Evolutionary conservation across 1,140 invertebrate genomes (phyloP).

Genomic region (Aleiodes sp.): DNA sequence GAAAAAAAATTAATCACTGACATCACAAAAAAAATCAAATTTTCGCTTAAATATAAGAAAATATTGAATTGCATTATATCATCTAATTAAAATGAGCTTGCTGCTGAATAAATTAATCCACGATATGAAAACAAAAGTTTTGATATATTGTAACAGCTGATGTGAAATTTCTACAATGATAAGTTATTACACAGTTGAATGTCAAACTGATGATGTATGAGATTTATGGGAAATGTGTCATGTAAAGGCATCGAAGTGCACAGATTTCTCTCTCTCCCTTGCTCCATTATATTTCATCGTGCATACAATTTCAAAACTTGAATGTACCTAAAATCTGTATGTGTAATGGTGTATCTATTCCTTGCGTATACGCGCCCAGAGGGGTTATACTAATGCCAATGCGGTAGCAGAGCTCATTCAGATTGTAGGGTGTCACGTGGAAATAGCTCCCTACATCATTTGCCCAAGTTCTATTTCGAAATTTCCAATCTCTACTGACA

Average conservation of each 20-base stretch:
- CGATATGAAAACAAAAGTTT: background rate
- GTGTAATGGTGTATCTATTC: slow-evolving; percentile 18
- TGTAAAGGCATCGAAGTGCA: slow-evolving; percentile 9
- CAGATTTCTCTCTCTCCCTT: too few species aligned
- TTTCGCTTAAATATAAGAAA: too few species aligned
- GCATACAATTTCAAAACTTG: slow-evolving; percentile 16
- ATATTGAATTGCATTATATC: too few species aligned
- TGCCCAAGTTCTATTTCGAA: slow-evolving; percentile 49
- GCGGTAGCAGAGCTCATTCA: slow-evolving; percentile 53
- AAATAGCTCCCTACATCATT: slow-evolving; percentile 55
- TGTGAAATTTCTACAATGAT: background rate
- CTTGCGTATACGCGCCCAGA: slow-evolving; percentile 29
- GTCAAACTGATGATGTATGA: slow-evolving; percentile 13
- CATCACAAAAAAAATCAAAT: too few species aligned
- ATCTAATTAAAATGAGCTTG: too few species aligned
- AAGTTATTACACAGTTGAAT: background rate
- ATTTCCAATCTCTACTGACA: slow-evolving; percentile 54
- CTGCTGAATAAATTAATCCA: too few species aligned
- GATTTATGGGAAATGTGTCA: slow-evolving; percentile 12
- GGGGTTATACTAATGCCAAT: slow-evolving; percentile 47
- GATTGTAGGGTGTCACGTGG: slow-evolving; percentile 47
- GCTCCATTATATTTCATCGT: slow-evolving; percentile 4
- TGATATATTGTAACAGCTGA: background rate
- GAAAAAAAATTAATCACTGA: too few species aligned
- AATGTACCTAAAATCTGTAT: slow-evolving; percentile 9